Evolutionary conservation across 2,113 vertebrate species (phyloP), one percentile per base, ranked within the genome.

Genomic region (Onychostruthus taczanowskii): DNA sequence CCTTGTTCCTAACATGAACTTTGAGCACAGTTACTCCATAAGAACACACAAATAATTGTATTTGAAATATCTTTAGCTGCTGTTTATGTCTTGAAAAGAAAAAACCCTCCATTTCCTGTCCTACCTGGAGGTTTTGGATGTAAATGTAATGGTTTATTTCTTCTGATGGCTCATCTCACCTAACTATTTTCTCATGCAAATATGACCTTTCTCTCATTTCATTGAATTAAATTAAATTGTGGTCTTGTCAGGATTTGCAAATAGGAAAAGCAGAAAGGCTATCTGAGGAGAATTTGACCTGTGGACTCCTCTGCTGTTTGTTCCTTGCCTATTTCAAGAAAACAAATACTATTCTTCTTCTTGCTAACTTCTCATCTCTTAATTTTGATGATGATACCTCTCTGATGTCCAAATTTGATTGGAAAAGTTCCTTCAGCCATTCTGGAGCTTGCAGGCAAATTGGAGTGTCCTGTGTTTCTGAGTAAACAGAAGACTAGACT

Each of bases 111-210:
- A 11, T 82, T 93, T 74, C 16, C 27, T 78, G 23, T 67, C 47
- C 70, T 87, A 31, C 26, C 64, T 84, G n/a, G 64, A 72, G n/a
- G 37, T 69, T 92, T 81, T 80, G 55, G 43, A n/a, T 78, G 46
- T 46, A 79, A 23, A 59, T 47, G 28, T 13, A 64, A 23, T 41
- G 61, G 61, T 77, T 97, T 82, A 92, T 96, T 95, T 89, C 56
- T 93, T 70, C 86, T 89, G 78, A 76, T 11, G 24, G 59, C 92
- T 95, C 93, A 73, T 94, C 85, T 80, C 62, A 90, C 50, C 80
- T 75, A 93, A 79, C 24, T 96, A 19, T 96, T 97, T 97, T 53
- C 76, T 91, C 58, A 96, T 96, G 89, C 82, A 97, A 94, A 97
- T 96, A 91, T 91, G 70, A 96, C 86, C 90, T 97, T 96, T 97